Base-by-base conservation (phyloP, 2,797 vertebrate species). In the Chaunax sp. region DNA sequence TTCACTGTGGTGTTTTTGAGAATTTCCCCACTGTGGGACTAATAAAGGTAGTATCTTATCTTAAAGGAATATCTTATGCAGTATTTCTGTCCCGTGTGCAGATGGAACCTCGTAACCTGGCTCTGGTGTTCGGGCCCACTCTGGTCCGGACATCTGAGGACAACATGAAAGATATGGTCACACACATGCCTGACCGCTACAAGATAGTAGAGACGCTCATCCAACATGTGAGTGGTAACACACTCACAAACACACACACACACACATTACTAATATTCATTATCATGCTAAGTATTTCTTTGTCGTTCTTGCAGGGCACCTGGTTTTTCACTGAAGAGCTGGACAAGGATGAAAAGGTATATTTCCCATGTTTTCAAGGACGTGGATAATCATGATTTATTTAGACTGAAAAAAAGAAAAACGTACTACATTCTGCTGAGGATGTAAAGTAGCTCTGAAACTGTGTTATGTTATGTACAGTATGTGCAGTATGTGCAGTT, bases 121-220 rank as follows among this genome's bases (percentile, higher is more conserved):
- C 98, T 0, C 91, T 99, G 85, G 98, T 99, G 69, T 99, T 99
- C 0, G 98, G 98, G 14, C 98, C 97, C 1, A 99, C 98, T 0
- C 87, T 99, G 74, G 97, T 99, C 44, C 90, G 98, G 22, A 99
- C 97, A 0, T 99, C 97, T 0, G 98, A 99, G 90, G 98, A 99
- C 93, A 99, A 98, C 93, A 99, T 99, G 98, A 98, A 97, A 0
- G 97, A 99, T 80, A 99, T 99, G 98, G 97, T 99, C 82, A 99
- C 97, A 0, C 98, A 99, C 92, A 99, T 99, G 98, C 98, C 97
- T 0, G 98, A 99, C 91, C 97, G 97, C 76, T 99, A 99, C 90
- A 99, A 98, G 85, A 99, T 99, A 0, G 95, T 99, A 15, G 98
- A 99, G 89, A 98, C 97, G 0, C 95, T 99, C 80, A 96, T 99